These are phyloP conservation scores for Chironomus riparius DNA, from an alignment of 2,888 invertebrate genomes.

Conservation along the genomic window DNA sequence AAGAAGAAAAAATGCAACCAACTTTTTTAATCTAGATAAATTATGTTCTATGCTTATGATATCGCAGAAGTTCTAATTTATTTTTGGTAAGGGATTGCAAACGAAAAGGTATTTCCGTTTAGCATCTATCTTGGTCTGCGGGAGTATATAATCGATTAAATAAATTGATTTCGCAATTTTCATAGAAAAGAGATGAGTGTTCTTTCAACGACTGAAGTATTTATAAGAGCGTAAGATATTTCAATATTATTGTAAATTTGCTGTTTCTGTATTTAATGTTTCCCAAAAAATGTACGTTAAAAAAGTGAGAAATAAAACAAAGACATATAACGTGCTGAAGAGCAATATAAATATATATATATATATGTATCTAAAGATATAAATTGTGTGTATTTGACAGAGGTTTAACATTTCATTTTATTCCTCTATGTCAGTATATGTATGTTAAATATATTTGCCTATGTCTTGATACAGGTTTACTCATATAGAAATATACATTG, in stretches of 20 bases:
- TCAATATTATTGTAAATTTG: slow-evolving; percentile 17
- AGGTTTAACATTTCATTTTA: neutral
- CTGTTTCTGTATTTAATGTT: slow-evolving; percentile 8
- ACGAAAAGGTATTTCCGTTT: neutral
- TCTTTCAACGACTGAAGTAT: neutral
- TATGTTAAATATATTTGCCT: neutral
- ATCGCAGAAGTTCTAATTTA: neutral
- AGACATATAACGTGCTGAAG: neutral
- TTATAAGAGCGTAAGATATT: slow-evolving; percentile 8
- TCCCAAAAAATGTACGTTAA: slow-evolving; percentile 19
- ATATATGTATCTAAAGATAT: neutral
- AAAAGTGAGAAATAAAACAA: slow-evolving; percentile 9
- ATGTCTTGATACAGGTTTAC: too few relatives aligned
- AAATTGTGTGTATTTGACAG: neutral
- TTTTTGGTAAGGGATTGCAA: neutral
- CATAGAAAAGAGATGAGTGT: neutral
- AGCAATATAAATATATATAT: too few relatives aligned
- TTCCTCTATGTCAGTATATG: neutral
- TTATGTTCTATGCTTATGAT: neutral
- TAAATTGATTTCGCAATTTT: slow-evolving; percentile 9
- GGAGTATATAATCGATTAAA: slow-evolving; percentile 6
- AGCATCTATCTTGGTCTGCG: neutral
- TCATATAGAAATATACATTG: neutral
- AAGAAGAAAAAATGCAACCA: neutral
- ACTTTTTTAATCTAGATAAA: neutral